Evolutionary conservation across 2,113 vertebrate genomes (phyloP).

Genomic region (Caracal caracal): DNA sequence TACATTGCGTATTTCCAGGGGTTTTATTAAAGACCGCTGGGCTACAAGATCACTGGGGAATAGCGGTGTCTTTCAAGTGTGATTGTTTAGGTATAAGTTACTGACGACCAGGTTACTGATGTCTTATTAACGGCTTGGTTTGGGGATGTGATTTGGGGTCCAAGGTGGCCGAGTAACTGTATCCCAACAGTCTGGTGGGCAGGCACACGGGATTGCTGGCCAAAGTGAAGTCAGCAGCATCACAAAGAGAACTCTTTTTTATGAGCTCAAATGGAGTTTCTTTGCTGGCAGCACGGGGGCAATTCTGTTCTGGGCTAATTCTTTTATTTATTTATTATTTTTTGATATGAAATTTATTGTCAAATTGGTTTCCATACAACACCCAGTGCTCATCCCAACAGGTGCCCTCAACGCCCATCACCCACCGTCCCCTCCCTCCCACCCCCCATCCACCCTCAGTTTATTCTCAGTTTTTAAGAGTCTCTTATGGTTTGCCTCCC

Average conservation of each 20-base stretch:
- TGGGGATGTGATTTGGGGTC: neutral
- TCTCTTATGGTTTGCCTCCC: too few relatives aligned
- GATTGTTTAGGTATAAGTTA: neutral
- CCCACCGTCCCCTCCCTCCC: too few relatives aligned
- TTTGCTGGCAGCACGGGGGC: neutral
- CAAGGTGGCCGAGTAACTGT: neutral
- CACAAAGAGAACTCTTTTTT: neutral
- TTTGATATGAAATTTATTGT: too few relatives aligned
- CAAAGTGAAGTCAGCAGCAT: rapidly evolving
- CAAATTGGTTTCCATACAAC: too few relatives aligned
- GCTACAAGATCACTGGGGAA: neutral
- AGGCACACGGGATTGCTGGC: neutral
- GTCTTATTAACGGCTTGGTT: neutral
- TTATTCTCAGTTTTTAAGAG: too few relatives aligned
- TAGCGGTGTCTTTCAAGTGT: neutral
- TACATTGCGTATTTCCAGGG: neutral
- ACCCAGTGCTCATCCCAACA: too few relatives aligned
- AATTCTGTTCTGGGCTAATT: neutral
- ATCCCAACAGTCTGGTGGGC: neutral
- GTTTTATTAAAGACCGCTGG: neutral
- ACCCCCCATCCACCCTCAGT: too few relatives aligned
- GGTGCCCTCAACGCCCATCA: too few relatives aligned
- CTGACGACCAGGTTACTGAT: neutral
- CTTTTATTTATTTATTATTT: neutral
- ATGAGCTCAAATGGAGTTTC: neutral